These are phyloP conservation scores for Canis aureus DNA, from an alignment of 2,113 vertebrate species.

Conservation along the genomic window DNA sequence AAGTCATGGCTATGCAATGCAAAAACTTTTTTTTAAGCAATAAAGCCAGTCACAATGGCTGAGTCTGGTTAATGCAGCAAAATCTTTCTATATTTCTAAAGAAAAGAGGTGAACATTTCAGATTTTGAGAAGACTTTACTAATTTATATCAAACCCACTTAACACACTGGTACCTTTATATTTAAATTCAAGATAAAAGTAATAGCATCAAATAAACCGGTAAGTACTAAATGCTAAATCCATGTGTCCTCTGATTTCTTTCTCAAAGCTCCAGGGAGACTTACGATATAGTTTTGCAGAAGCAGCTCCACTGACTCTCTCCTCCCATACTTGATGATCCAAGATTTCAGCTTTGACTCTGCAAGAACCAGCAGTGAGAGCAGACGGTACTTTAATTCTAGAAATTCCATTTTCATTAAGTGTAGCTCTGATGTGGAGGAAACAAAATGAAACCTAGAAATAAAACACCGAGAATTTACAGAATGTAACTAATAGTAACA, in stretches of 20 bases:
- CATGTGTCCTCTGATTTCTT: not conserved
- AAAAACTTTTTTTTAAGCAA: constrained; percentile 26
- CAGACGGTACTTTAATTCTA: constrained; percentile 97
- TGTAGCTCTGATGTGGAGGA: constrained; percentile 95
- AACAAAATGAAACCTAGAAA: constrained; percentile 96
- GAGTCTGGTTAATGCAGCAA: not conserved
- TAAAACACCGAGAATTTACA: constrained; percentile 77
- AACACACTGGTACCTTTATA: not conserved
- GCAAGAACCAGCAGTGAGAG: constrained; percentile 96
- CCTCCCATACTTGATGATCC: constrained; percentile 99
- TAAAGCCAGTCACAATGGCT: not conserved
- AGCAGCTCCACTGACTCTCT: constrained; percentile 96
- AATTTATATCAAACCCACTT: not conserved
- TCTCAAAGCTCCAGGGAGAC: constrained; percentile 72
- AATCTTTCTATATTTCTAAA: not conserved
- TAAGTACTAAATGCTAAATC: not conserved
- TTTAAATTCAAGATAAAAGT: not conserved
- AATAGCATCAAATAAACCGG: not conserved
- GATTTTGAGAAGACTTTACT: not conserved
- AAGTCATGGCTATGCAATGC: not conserved
- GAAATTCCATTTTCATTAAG: constrained; percentile 98
- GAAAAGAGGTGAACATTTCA: not conserved
- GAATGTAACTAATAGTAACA: constrained; percentile 73
- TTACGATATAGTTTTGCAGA: constrained; percentile 96
- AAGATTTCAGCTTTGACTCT: constrained; percentile 98